Conservation (phyloP, 2,113 vertebrate genomes). For the Aepyceros melampus region DNA sequence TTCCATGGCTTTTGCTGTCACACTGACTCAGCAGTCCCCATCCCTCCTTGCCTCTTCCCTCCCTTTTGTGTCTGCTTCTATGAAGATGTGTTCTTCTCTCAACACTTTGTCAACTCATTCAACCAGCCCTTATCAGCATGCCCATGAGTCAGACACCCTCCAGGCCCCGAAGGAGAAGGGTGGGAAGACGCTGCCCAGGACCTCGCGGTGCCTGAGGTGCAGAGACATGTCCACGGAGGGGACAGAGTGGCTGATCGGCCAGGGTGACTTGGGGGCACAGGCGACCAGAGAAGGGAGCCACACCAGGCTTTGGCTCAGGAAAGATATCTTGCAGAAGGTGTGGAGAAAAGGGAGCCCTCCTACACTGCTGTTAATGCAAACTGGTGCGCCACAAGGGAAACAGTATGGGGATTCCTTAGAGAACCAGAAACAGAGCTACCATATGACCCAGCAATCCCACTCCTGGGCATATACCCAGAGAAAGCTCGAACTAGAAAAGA, state of each 20-base stretch:
- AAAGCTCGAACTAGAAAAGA: not conserved
- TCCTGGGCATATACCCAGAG: not conserved
- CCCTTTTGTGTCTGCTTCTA: not conserved
- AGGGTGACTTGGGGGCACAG: not conserved
- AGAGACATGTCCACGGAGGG: not conserved
- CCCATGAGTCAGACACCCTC: not conserved
- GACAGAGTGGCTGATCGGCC: accelerated
- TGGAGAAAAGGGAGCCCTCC: not conserved
- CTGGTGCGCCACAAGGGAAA: not conserved
- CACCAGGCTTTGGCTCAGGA: not conserved
- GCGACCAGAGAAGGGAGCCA: not conserved
- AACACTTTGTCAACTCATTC: not conserved
- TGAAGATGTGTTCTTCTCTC: not conserved
- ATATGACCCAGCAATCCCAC: not conserved
- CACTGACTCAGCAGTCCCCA: accelerated
- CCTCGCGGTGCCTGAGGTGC: accelerated
- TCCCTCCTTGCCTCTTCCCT: not conserved
- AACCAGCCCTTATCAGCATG: not conserved
- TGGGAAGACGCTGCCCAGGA: too few relatives aligned
- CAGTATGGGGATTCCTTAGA: not conserved
- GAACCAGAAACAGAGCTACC: not conserved
- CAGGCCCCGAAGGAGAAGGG: not conserved
- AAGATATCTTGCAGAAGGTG: not conserved
- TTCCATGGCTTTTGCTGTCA: accelerated
- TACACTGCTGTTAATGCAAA: not conserved